phyloP scores from a whole-genome alignment of 37 sponge, comb jelly and placozoan species.

The Aplysina aerophoba region DNA sequence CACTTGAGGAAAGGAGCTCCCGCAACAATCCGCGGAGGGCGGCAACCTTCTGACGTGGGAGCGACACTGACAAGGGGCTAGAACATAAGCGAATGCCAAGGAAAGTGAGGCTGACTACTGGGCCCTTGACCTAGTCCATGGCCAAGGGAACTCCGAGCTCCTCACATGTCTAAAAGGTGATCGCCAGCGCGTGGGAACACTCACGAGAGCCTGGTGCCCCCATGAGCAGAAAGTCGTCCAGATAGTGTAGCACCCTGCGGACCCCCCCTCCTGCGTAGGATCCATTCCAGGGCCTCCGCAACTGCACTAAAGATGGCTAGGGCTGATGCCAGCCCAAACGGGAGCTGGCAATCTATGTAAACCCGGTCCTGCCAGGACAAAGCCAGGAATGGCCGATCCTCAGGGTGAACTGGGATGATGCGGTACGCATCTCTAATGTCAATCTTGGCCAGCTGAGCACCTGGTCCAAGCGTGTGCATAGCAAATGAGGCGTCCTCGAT shows the following conservation, averaged over 20 bases:
- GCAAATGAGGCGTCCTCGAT: background rate
- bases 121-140: constrained; percentile 9
- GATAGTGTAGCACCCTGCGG: background rate
- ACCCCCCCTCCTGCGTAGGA: constrained; percentile 24
- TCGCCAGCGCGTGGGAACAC: constrained; percentile 1
- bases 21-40: too few relatives aligned
- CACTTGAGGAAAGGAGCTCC: too few relatives aligned
- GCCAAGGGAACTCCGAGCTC: constrained; percentile 34
- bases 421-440: constrained; percentile 23
- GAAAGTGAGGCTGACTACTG: background rate
- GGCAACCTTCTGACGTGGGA: background rate
- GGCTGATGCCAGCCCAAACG: constrained; percentile 27
- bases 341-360: constrained; percentile 21
- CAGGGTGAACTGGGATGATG: constrained; percentile 4
- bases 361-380: constrained; percentile 20
- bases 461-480: background rate
- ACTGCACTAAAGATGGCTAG: constrained; percentile 17
- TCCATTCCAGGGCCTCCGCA: constrained; percentile 26
- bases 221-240: constrained; percentile 13
- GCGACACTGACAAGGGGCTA: background rate
- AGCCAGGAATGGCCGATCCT: constrained; percentile 15
- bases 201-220: constrained; percentile 1
- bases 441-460: constrained; percentile 13
- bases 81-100: constrained; percentile 8
- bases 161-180: background rate